A percentile compares a stretch with the other conserved stretches of the same genome.
Conservation (phyloP, 2,113 vertebrate species). For the Burhinus oedicnemus region DNA sequence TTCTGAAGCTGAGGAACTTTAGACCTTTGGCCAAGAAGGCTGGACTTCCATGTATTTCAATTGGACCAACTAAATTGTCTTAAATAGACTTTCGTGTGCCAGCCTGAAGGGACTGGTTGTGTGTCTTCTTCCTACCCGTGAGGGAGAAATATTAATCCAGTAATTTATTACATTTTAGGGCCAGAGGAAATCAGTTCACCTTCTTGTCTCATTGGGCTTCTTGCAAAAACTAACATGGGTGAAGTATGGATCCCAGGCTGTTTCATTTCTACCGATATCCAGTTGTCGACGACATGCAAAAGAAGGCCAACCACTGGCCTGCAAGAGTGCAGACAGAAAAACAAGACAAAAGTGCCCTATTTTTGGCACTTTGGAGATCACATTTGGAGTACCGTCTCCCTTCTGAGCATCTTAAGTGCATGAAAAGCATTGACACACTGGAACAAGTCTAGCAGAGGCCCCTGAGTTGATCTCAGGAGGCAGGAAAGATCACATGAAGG, state of each 20-base stretch:
- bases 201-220: background rate
- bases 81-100: background rate
- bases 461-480: background rate
- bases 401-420: background rate
- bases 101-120: background rate
- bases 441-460: background rate
- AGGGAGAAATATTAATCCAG: background rate
- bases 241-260: background rate
- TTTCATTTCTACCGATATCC: background rate
- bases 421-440: background rate
- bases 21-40: background rate
- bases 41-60: background rate
- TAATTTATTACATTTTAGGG: background rate
- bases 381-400: background rate
- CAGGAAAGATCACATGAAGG: background rate
- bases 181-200: background rate
- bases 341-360: background rate
- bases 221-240: background rate
- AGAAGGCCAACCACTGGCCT: background rate
- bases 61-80: background rate
- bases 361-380: background rate
- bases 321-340: background rate
- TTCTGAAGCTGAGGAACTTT: background rate
- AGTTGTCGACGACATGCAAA: background rate
- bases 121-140: background rate